Percentiles rank a stretch among this genome's conserved stretches.
Evolutionary conservation across 2,888 invertebrate genomes (phyloP).

Genomic region (Iphiclides podalirius): DNA sequence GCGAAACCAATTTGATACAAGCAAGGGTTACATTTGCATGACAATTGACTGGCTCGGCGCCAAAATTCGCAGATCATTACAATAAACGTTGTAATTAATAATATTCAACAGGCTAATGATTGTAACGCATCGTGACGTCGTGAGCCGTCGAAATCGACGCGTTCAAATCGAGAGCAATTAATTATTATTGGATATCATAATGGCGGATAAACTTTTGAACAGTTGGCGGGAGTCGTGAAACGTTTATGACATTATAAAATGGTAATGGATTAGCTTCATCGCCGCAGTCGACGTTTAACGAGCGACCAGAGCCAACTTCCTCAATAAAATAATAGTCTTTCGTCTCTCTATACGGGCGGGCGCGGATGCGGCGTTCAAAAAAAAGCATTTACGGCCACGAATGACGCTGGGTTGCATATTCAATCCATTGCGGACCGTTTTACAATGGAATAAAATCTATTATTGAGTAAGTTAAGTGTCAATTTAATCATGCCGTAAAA

Average conservation of each 20-base stretch:
- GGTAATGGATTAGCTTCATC: conserved; percentile 74
- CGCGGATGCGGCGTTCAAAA: conserved; percentile 34
- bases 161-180: conserved; percentile 31
- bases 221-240: conserved; percentile 65
- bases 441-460: conserved; percentile 1
- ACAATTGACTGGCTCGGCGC: conserved; percentile 3
- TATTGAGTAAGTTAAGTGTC: neutral
- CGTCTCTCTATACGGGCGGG: conserved; percentile 32
- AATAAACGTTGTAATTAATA: conserved; percentile 14
- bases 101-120: conserved; percentile 4
- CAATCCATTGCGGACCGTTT: neutral
- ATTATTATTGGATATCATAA: conserved; percentile 33
- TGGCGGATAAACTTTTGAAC: conserved; percentile 48
- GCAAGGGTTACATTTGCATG: conserved; percentile 3
- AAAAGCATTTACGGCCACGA: conserved; percentile 31
- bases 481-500: neutral
- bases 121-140: neutral
- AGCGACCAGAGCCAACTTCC: conserved; percentile 67
- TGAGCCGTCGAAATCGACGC: neutral
- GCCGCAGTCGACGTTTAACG: conserved; percentile 64
- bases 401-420: conserved; percentile 29
- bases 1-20: neutral
- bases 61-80: conserved; percentile 4
- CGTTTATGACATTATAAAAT: conserved; percentile 75
- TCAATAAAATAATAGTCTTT: conserved; percentile 72